phyloP scores from a whole-genome alignment of 2,113 vertebrate species.

The Crotalus tigris region DNA sequence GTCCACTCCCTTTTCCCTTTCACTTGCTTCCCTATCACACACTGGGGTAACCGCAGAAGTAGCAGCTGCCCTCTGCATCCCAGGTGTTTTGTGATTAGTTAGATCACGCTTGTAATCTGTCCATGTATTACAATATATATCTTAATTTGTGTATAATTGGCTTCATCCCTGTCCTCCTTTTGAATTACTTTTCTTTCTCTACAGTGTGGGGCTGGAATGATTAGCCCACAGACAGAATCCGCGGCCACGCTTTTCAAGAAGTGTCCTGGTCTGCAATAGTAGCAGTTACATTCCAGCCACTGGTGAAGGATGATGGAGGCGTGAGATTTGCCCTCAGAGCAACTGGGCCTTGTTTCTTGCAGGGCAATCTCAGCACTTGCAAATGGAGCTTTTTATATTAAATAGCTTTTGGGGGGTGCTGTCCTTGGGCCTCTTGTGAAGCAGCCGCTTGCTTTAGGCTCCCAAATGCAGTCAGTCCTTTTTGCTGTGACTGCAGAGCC shows the following conservation, averaged over 20 bases:
- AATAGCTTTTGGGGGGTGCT: not conserved
- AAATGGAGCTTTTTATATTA: not conserved
- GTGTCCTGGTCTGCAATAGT: too few species aligned
- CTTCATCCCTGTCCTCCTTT: not conserved
- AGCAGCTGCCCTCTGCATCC: not conserved
- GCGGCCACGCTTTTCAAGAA: not conserved
- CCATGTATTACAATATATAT: not conserved
- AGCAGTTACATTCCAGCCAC: too few species aligned
- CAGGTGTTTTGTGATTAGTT: not conserved
- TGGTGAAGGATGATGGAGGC: not conserved
- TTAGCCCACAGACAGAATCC: not conserved
- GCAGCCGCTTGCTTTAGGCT: too few species aligned
- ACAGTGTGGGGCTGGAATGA: slow-evolving; percentile 12
- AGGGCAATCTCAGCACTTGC: not conserved
- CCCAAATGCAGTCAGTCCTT: not conserved
- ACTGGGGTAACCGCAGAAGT: not conserved
- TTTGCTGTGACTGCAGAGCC: not conserved
- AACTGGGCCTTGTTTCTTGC: not conserved
- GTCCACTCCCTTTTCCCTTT: not conserved
- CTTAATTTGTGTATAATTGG: not conserved
- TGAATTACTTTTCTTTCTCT: not conserved
- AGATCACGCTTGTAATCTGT: not conserved
- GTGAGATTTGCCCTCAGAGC: not conserved
- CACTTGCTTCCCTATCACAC: not conserved
- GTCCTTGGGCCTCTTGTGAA: not conserved